Percentiles rank a stretch among this genome's conserved stretches.
These are phyloP conservation scores for Pollachius pollachius DNA, from an alignment of 2,113 vertebrate species.

Conservation along the genomic window DNA sequence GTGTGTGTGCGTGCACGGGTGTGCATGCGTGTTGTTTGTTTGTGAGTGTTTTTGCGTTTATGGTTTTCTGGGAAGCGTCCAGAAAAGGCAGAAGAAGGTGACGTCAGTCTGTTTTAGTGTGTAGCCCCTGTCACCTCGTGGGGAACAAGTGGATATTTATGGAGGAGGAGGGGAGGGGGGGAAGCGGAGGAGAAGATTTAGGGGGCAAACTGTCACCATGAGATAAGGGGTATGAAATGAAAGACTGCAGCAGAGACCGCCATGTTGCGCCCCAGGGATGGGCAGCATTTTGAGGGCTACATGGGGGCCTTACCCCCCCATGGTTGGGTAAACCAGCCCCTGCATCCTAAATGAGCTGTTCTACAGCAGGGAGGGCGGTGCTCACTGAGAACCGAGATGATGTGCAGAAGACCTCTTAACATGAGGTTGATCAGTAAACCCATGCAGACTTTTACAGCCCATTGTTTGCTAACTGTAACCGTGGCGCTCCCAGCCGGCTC, in stretches of 20 bases:
- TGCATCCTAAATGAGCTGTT: too few relatives aligned
- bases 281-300: background rate
- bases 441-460: too few relatives aligned
- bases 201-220: too few relatives aligned
- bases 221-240: too few relatives aligned
- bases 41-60: background rate
- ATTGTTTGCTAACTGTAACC: constrained; percentile 31
- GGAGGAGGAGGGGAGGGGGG: constrained; percentile 16
- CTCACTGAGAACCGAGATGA: background rate
- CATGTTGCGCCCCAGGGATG: too few relatives aligned
- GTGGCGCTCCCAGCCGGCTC: constrained; percentile 17
- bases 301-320: background rate
- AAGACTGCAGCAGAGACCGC: too few relatives aligned
- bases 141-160: constrained; percentile 59
- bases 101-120: constrained; percentile 47
- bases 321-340: too few relatives aligned
- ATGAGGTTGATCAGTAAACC: too few relatives aligned
- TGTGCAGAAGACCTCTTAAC: background rate
- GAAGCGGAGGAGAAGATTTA: background rate
- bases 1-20: background rate
- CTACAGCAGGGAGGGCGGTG: background rate
- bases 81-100: constrained; percentile 32
- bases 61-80: background rate
- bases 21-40: too few relatives aligned
- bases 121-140: constrained; percentile 32